A percentile compares a stretch with the other conserved stretches of the same genome.
These are phyloP conservation scores for Pinctada fucata DNA, from an alignment of 2,888 invertebrate species.

Conservation along the genomic window DNA sequence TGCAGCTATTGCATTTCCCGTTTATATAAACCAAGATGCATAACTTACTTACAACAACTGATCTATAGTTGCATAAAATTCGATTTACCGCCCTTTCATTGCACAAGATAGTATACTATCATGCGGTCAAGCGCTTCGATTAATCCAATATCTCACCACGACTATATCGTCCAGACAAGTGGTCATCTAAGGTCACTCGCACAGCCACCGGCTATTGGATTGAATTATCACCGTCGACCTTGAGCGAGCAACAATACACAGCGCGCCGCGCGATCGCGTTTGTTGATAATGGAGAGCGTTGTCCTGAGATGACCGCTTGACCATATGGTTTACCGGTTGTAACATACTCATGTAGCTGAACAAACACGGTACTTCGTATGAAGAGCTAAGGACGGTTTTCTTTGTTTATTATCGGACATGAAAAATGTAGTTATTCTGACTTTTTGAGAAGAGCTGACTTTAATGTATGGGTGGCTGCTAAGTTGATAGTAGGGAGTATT, in stretches of 20 bases:
- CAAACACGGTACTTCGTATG: too few relatives aligned
- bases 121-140: neutral
- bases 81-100: conserved; percentile 17
- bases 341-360: too few relatives aligned
- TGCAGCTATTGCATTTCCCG: too few relatives aligned
- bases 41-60: neutral
- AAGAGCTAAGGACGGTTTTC: too few relatives aligned
- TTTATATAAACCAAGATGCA: neutral
- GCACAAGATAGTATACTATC: neutral
- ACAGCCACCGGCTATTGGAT: conserved; percentile 13
- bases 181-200: conserved; percentile 33
- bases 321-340: neutral
- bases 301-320: conserved; percentile 33
- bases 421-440: too few relatives aligned
- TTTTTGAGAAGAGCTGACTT: too few relatives aligned
- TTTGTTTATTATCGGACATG: too few relatives aligned
- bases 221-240: conserved; percentile 4
- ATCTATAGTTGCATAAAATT: neutral
- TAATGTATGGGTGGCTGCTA: too few relatives aligned
- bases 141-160: neutral
- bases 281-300: conserved; percentile 28
- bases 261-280: conserved; percentile 6
- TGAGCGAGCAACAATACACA: conserved; percentile 4
- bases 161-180: conserved; percentile 17
- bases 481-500: too few relatives aligned